A percentile compares a stretch with the other conserved stretches of the same genome.
phyloP scores from a whole-genome alignment of 2,888 invertebrate species.

The Herminia tarsipennalis region DNA sequence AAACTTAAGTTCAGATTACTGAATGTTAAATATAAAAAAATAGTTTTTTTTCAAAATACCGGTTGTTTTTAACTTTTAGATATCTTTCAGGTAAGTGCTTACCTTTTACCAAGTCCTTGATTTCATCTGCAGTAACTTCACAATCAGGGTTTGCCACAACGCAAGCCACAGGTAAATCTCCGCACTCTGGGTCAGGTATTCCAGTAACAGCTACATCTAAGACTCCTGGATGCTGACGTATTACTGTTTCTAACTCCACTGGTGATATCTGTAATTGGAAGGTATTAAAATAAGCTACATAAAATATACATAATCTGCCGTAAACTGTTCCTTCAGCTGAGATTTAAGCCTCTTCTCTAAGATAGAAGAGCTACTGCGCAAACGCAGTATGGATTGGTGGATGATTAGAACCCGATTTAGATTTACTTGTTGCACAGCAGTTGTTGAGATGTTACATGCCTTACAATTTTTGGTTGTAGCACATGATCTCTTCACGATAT shows the following conservation, averaged over 20 bases:
- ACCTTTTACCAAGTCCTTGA: constrained; percentile 59
- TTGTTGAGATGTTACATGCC: background rate
- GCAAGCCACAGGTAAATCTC: constrained; percentile 57
- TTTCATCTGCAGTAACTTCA: constrained; percentile 49
- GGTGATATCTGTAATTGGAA: constrained; percentile 62
- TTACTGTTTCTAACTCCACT: constrained; percentile 55
- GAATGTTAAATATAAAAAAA: no score
- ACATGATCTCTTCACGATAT: background rate
- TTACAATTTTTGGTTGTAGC: background rate
- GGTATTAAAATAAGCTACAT: no score
- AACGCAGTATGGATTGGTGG: no score
- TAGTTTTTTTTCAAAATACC: no score
- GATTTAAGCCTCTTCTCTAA: background rate
- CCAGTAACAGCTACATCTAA: constrained; percentile 57
- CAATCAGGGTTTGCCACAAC: constrained; percentile 45
- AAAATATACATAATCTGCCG: no score
- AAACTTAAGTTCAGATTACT: no score
- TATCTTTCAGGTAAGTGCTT: background rate
- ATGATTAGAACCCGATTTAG: no score
- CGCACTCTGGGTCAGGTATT: constrained; percentile 51
- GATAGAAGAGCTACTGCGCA: no score
- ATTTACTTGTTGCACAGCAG: no score
- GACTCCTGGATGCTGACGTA: constrained; percentile 55
- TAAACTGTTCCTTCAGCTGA: background rate
- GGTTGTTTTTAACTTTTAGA: background rate